Percentiles rank a stretch among this genome's conserved stretches.
phyloP scores from a whole-genome alignment of 2,797 vertebrate species.

The Lophius americanus region DNA sequence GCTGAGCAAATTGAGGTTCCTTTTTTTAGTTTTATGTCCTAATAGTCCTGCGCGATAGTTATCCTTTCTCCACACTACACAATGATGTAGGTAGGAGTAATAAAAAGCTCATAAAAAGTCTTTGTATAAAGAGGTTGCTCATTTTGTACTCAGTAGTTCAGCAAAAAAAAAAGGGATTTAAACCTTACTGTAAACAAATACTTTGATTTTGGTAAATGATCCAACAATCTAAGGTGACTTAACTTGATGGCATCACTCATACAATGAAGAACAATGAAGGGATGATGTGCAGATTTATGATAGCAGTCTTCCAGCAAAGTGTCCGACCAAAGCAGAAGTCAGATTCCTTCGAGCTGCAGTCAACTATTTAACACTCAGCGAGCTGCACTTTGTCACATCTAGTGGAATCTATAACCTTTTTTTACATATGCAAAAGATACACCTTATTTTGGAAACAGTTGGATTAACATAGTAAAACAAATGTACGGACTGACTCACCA shows the following conservation, averaged over 20 bases:
- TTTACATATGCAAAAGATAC: not conserved
- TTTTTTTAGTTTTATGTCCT: constrained; percentile 8
- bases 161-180: not conserved
- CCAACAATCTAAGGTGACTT: not conserved
- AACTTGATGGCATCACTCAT: not conserved
- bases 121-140: not conserved
- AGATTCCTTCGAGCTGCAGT: not conserved
- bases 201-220: not conserved
- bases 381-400: not conserved
- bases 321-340: not conserved
- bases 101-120: not conserved
- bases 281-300: not conserved
- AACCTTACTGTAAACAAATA: not conserved
- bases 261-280: constrained; percentile 8
- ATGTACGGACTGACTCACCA: not conserved
- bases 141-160: not conserved
- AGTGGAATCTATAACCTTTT: not conserved
- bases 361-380: not conserved
- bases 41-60: constrained; percentile 8
- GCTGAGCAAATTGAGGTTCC: not conserved
- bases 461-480: constrained; percentile 9
- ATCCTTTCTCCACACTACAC: constrained; percentile 6
- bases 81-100: not conserved
- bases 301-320: too few relatives aligned
- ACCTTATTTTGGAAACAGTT: constrained; percentile 1